A percentile compares a stretch with the other conserved stretches of the same genome.
Evolutionary conservation across 1,140 invertebrate species (phyloP).

Genomic region (Orussus abietinus): DNA sequence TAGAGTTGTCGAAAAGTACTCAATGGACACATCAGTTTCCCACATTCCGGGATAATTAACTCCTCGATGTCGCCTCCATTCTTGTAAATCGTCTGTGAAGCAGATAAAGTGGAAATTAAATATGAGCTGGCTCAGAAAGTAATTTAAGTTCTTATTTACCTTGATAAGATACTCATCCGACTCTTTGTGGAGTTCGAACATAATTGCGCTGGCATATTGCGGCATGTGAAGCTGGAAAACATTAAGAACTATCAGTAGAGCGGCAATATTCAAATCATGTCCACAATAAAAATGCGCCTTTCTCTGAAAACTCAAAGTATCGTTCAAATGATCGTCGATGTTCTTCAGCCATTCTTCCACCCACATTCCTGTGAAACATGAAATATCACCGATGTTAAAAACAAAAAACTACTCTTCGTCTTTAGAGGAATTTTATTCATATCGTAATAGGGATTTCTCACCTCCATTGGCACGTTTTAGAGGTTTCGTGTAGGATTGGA

Average conservation of each 20-base stretch:
- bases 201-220: conserved; percentile 2
- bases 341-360: conserved; percentile 13
- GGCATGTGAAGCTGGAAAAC: conserved; percentile 52
- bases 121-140: not conserved
- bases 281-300: conserved; percentile 34
- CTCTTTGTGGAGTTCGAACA: conserved; percentile 2
- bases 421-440: too few species aligned
- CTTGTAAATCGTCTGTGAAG: not conserved
- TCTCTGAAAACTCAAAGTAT: not conserved
- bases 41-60: not conserved
- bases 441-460: conserved; percentile 25
- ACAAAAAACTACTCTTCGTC: not conserved
- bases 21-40: not conserved
- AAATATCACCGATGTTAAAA: not conserved
- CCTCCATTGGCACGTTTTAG: conserved; percentile 44
- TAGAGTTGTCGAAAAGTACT: conserved; percentile 1
- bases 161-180: not conserved
- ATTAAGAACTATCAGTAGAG: conserved; percentile 60
- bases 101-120: not conserved
- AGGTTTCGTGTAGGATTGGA: conserved; percentile 43
- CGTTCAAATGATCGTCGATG: conserved; percentile 11
- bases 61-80: not conserved
- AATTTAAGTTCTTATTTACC: not conserved
- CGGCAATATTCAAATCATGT: conserved; percentile 68
- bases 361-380: conserved; percentile 10